Evolutionary conservation across 2,888 invertebrate genomes (phyloP).

Genomic region (Coecobrya sp.): DNA sequence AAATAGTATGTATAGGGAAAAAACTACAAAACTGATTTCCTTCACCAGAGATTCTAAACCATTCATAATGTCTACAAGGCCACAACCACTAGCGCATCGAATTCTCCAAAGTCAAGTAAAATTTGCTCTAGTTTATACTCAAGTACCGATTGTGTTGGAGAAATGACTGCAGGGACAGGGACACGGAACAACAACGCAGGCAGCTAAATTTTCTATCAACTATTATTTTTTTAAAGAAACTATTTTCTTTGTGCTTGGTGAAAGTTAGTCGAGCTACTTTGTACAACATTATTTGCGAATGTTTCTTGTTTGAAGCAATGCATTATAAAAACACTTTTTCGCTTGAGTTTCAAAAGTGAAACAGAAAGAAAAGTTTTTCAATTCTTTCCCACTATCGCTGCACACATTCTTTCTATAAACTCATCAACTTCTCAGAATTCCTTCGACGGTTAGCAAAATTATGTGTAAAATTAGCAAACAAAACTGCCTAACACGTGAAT

Average conservation of each 20-base stretch:
- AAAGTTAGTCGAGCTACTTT: not conserved
- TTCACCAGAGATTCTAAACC: not conserved
- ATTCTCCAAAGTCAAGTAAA: not conserved
- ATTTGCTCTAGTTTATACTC: not conserved
- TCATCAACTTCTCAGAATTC: conserved; percentile 1
- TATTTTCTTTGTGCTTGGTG: not conserved
- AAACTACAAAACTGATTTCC: not conserved
- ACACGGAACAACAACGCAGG: not conserved
- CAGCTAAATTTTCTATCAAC: not conserved
- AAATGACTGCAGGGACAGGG: not conserved
- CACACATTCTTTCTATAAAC: conserved; percentile 8
- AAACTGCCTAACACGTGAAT: conserved; percentile 51
- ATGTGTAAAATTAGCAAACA: conserved; percentile 51
- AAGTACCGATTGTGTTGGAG: not conserved
- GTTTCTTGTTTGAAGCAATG: not conserved
- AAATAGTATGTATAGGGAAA: not conserved
- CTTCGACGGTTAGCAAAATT: conserved; percentile 23
- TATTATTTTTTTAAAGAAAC: conserved; percentile 26
- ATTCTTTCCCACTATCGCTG: conserved; percentile 3
- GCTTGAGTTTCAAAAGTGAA: not conserved
- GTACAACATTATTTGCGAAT: not conserved
- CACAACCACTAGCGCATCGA: not conserved
- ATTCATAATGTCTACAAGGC: conserved; percentile 6
- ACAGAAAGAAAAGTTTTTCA: conserved; percentile 35
- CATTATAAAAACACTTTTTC: not conserved